Evolutionary conservation across 2,888 invertebrate species (phyloP).

Genomic region (Tolmerus cingulatus): DNA sequence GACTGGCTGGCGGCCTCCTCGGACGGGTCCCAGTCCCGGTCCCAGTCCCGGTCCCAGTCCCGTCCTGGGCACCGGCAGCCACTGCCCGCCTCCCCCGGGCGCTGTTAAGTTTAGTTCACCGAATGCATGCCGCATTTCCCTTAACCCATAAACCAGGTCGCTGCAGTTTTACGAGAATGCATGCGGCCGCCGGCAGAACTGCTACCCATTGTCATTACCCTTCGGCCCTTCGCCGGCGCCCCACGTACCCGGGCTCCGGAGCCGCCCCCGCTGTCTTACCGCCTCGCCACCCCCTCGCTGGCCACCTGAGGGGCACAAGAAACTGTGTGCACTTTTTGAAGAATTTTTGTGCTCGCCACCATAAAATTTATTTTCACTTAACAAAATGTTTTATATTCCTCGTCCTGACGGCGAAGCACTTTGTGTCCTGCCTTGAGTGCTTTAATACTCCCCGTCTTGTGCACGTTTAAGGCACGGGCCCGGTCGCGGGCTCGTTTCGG

Average conservation of each 20-base stretch:
- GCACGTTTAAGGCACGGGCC: slow-evolving; percentile 18
- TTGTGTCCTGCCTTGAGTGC: slow-evolving; percentile 40
- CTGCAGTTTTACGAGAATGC: slow-evolving; percentile 35
- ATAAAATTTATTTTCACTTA: slow-evolving; percentile 53
- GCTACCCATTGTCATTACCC: slow-evolving; percentile 26
- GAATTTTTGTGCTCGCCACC: slow-evolving; percentile 30
- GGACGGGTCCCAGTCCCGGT: background rate
- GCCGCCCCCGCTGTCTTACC: background rate
- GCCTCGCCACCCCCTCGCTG: background rate
- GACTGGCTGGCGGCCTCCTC: background rate
- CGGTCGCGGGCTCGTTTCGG: background rate
- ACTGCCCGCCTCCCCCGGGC: background rate
- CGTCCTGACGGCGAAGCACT: slow-evolving; percentile 27
- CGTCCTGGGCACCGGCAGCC: background rate
- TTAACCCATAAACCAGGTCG: slow-evolving; percentile 33
- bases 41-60: background rate
- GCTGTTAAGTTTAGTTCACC: slow-evolving; percentile 36
- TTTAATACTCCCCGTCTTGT: slow-evolving; percentile 41
- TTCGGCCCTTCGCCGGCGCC: background rate
- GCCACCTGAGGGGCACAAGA: slow-evolving; percentile 21
- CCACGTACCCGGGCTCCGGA: background rate
- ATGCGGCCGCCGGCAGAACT: background rate
- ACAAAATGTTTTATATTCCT: slow-evolving; percentile 52
- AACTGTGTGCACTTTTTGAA: slow-evolving; percentile 36
- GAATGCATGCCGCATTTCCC: slow-evolving; percentile 33